Conservation (phyloP, 1,140 invertebrate species). For the Brachystomella parvula region DNA sequence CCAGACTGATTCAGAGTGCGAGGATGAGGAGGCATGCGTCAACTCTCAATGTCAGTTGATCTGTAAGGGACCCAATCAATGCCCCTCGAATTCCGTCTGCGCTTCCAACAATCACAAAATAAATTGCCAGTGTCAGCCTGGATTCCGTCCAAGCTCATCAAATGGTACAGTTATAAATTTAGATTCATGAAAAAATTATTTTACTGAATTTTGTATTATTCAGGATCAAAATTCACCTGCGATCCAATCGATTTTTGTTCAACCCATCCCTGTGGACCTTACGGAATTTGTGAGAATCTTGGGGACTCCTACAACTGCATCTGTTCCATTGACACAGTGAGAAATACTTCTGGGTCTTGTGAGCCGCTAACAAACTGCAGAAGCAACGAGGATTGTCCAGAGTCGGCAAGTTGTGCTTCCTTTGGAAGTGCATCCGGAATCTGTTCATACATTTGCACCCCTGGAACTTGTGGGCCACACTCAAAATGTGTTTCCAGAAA, state of each 20-base stretch:
- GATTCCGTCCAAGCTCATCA: constrained; percentile 68
- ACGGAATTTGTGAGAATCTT: constrained; percentile 70
- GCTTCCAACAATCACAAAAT: constrained; percentile 58
- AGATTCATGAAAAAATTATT: not conserved
- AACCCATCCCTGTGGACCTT: constrained; percentile 67
- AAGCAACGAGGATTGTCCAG: constrained; percentile 66
- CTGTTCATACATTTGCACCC: constrained; percentile 67
- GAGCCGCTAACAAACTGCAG: constrained; percentile 66
- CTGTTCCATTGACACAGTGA: constrained; percentile 66
- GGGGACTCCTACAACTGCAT: constrained; percentile 71
- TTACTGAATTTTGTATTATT: not conserved
- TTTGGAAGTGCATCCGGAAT: too few relatives aligned
- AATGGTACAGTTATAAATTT: constrained; percentile 41
- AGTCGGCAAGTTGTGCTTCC: constrained; percentile 63
- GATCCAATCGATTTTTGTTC: constrained; percentile 68
- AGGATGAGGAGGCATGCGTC: constrained; percentile 71
- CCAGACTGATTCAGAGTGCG: constrained; percentile 59
- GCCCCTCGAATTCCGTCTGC: constrained; percentile 72
- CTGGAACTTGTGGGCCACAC: constrained; percentile 65
- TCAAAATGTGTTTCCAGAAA: constrained; percentile 66
- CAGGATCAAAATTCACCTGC: constrained; percentile 45
- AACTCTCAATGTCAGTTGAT: constrained; percentile 72
- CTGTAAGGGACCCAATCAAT: constrained; percentile 68
- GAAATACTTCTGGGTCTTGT: constrained; percentile 68
- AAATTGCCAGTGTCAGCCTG: constrained; percentile 70